Conservation (phyloP, 2,113 vertebrate species). For the Haemorhous mexicanus region DNA sequence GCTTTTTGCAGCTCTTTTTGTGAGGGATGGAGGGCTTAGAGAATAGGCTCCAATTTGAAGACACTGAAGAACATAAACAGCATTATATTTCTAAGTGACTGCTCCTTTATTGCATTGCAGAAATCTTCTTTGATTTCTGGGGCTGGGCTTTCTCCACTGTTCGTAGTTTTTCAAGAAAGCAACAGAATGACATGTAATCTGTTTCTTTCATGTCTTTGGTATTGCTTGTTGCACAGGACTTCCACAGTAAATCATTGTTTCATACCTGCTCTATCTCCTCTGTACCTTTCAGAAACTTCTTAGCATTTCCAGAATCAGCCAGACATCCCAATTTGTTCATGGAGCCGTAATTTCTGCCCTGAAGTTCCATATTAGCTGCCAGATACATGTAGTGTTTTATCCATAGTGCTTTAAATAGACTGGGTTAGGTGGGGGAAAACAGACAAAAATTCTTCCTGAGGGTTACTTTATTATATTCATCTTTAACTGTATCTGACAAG, state of each 20-base stretch:
- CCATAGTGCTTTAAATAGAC: neutral
- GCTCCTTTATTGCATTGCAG: neutral
- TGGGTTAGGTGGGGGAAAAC: neutral
- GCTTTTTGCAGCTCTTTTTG: neutral
- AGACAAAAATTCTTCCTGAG: neutral
- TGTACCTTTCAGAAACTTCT: neutral
- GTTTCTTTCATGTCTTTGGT: neutral
- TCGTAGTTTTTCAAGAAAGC: neutral
- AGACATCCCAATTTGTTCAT: neutral
- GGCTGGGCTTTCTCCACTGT: neutral
- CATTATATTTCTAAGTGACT: neutral
- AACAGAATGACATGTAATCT: neutral
- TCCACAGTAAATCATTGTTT: neutral
- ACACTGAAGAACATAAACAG: neutral
- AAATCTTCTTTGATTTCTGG: slow-evolving; percentile 15
- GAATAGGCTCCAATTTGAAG: neutral
- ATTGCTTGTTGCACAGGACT: neutral
- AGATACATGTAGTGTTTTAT: neutral
- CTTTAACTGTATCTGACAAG: neutral
- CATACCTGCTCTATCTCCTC: neutral
- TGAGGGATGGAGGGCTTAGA: neutral
- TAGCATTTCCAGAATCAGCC: neutral
- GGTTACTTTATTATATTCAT: neutral
- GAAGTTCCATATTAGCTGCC: neutral
- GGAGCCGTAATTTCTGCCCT: neutral